Base-by-base conservation (phyloP, 2,888 invertebrate species). In the Oscheius myriophilus region DNA sequence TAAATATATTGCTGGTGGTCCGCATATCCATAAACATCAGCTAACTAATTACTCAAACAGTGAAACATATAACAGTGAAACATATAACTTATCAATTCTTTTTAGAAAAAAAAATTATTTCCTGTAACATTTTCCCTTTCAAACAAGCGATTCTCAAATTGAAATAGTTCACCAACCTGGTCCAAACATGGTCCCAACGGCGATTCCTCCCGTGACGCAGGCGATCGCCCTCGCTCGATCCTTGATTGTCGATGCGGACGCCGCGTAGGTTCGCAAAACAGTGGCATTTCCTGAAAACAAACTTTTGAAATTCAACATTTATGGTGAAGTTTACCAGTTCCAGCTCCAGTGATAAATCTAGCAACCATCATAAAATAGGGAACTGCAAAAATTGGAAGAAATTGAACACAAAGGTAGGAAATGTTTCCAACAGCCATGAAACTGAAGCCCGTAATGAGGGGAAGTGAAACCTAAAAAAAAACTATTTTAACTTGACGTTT, bases 111-210 rank as follows among this genome's bases (percentile, higher is more conserved):
- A n/a, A n/a, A n/a, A n/a, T n/a, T n/a, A n/a, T n/a, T n/a, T n/a
- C n/a, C n/a, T n/a, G n/a, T n/a, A n/a, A n/a, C n/a, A n/a, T n/a
- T n/a, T n/a, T n/a, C n/a, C n/a, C n/a, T n/a, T n/a, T n/a, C n/a
- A n/a, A 16, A 4, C 18, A 18, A 49, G 18, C 11, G 21, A 49
- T n/a, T 1, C 11, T 6, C 18, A 23, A 1, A 49, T 11, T 21
- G 18, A 18, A 49, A 1, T 21, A 18, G 7, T 18, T 3, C 7
- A 33, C 16, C 11, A 23, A 71, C 72, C 76, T 18, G 80, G 80
- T 1, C 80, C 80, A 21, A 76, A 49, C 78, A 76, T 73, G 21
- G 70, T 70, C 21, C 80, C 80, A 3, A 81, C 43, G n/a, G 80
- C 75, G 12, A 80, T 72, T n/a, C 80, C 80, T 14, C 80, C 78